Base-by-base conservation (phyloP, 2,888 invertebrate species). In the Neria commutata region DNA sequence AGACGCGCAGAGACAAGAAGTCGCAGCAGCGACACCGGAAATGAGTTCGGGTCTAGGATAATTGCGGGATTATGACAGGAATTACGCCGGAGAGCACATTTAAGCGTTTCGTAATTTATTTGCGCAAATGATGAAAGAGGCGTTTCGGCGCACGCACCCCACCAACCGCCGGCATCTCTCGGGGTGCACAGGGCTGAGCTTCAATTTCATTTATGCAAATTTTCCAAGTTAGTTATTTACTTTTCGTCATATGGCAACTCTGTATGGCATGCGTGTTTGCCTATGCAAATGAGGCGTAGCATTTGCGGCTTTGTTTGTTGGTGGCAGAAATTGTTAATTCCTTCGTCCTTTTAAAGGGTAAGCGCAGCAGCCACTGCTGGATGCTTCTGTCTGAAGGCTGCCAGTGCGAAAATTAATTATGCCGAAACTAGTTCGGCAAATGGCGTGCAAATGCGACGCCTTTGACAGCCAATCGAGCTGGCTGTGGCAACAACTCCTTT, bases 161-260 rank as follows among this genome's bases (percentile, higher is more conserved):
- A 25, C 56, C 58, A 68, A 69, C 64, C 69, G 63, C 73, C 67
- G 71, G 73, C 61, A 56, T 59, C 60, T 60, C 48, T 37, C 26
- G 6, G 45, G 21, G 23, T 21, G 10, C 29, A 21, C 16, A 45
- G 29, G 17, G 3, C 19, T 45, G 66, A 68, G 66, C 67, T 68
- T 75, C 76, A 74, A 76, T 77, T 77, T 76, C 73, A n/a, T 67
- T 69, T 77, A 77, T 79, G 79, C 70, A 77, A 77, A 79, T 78
- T 49, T 14, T 26, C 6, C 29, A 33, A 47, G 14, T 45, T 75
- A 71, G 63, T 47, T 61, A 48, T 65, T 65, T 65, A 56, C 75
- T 72, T 73, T 73, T 72, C 71, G 72, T 70, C 78, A 78, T 76
- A 76, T 74, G n/a, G 75, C 75, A 56, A 62, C 61, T 63, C 68